These are phyloP conservation scores for Colletes latitarsis DNA, from an alignment of 1,140 invertebrate species.

Conservation along the genomic window DNA sequence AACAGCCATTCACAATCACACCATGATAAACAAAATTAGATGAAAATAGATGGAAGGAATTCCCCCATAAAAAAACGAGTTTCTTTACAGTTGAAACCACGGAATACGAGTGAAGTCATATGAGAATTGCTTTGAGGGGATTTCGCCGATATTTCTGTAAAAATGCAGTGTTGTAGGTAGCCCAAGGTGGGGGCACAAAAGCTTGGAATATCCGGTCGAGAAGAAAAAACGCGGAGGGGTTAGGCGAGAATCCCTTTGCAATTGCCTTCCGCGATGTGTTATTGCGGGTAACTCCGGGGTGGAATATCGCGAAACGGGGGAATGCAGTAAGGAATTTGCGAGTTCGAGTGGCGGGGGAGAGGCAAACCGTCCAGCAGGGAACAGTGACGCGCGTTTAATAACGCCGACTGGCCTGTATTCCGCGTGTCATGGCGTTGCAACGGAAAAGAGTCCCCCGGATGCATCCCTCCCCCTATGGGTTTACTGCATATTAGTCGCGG, in stretches of 20 bases:
- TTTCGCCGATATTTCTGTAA: too few species aligned
- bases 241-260: not conserved
- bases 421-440: constrained; percentile 26
- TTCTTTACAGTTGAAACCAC: too few species aligned
- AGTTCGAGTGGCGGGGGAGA: constrained; percentile 28
- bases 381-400: constrained; percentile 68
- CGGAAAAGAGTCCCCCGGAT: constrained; percentile 22
- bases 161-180: too few species aligned
- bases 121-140: too few species aligned
- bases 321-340: constrained; percentile 61
- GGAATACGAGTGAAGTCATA: too few species aligned
- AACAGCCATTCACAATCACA: too few species aligned
- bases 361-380: constrained; percentile 4
- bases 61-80: too few species aligned
- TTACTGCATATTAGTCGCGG: constrained; percentile 63
- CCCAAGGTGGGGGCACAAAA: too few species aligned
- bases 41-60: too few species aligned
- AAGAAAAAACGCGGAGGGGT: not conserved
- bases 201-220: not conserved
- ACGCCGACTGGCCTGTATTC: constrained; percentile 45
- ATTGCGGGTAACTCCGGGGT: constrained; percentile 34
- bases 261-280: constrained; percentile 27
- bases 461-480: not conserved
- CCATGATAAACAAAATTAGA: too few species aligned
- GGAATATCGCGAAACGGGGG: constrained; percentile 16